Percentiles rank a stretch among this genome's conserved stretches.
These are phyloP conservation scores for Malurus melanocephalus DNA, from an alignment of 2,113 vertebrate species.

Conservation along the genomic window DNA sequence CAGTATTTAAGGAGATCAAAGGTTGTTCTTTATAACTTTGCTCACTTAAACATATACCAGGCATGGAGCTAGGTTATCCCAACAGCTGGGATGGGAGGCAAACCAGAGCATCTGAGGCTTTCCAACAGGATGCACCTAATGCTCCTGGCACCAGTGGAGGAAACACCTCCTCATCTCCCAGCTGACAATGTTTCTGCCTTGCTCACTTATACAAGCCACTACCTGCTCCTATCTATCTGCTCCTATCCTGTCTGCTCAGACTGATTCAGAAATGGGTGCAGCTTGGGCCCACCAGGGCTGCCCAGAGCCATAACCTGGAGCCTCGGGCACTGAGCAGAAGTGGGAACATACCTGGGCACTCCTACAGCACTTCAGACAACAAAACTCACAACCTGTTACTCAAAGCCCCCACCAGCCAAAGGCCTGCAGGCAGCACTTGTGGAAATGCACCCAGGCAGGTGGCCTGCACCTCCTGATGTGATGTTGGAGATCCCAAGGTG, in stretches of 20 bases:
- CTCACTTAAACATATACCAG: not conserved
- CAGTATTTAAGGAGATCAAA: not conserved
- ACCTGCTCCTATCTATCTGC: too few species aligned
- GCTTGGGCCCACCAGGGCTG: not conserved
- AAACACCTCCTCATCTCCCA: not conserved
- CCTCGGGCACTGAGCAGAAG: accelerated
- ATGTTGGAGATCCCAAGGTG: not conserved
- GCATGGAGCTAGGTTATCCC: not conserved
- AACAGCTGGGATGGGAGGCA: not conserved
- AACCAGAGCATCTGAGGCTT: not conserved
- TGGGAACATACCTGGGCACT: not conserved
- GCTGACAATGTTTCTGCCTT: accelerated
- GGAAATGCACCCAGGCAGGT: not conserved
- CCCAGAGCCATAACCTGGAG: not conserved
- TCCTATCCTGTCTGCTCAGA: not conserved
- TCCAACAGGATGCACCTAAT: not conserved
- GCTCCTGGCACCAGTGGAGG: not conserved
- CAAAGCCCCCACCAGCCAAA: not conserved
- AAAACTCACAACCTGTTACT: not conserved
- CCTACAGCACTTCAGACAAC: not conserved
- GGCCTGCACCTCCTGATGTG: not conserved
- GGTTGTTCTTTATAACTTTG: not conserved
- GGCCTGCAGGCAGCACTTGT: conserved; percentile 11
- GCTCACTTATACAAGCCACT: not conserved
- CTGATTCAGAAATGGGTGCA: accelerated